A percentile compares a stretch with the other conserved stretches of the same genome.
phyloP scores from a whole-genome alignment of 2,797 vertebrate species.

The Nasua narica region DNA sequence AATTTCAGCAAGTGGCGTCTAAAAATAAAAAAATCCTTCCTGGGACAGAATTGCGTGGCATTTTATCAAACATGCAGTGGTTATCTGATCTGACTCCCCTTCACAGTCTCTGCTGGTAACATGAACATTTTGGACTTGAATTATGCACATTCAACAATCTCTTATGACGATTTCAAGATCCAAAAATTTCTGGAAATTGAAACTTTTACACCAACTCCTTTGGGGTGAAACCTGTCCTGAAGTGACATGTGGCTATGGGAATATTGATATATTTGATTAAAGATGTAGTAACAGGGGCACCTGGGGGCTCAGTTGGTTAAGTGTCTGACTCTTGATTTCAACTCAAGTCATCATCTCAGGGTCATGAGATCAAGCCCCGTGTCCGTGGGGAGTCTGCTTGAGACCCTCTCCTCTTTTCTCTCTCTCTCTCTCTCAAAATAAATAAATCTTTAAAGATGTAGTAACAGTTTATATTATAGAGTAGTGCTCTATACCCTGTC shows the following conservation, averaged over 20 bases:
- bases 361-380: neutral
- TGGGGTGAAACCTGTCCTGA: neutral
- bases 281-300: neutral
- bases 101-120: neutral
- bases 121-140: neutral
- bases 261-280: neutral
- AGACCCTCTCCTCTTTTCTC: neutral
- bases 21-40: neutral
- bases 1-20: neutral
- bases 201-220: neutral
- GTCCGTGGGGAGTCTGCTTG: neutral
- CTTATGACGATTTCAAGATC: neutral
- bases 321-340: neutral
- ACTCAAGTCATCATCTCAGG: neutral
- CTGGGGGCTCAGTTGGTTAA: neutral
- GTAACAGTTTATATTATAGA: neutral
- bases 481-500: rapidly evolving
- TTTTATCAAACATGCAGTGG: neutral
- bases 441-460: neutral
- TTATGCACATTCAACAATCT: neutral
- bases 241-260: neutral
- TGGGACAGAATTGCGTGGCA: neutral
- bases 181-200: neutral
- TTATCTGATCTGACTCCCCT: neutral
- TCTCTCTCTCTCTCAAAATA: neutral